A percentile compares a stretch with the other conserved stretches of the same genome.
Conservation (phyloP, 2,888 invertebrate genomes). For the Tolmerus cingulatus region DNA sequence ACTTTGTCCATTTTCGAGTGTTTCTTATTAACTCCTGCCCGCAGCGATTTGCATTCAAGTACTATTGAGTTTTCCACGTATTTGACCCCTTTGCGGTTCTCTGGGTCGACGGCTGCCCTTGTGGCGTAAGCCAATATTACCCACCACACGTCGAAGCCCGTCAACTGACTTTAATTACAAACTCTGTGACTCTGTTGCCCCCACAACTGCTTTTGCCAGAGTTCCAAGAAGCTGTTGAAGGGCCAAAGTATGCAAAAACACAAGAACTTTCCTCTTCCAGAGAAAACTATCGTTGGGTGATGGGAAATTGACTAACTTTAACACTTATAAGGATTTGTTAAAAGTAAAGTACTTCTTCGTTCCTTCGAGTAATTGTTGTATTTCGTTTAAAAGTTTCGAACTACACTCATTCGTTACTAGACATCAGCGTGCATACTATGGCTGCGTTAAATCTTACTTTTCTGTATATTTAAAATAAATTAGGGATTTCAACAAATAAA, state of each 20-base stretch:
- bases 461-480: too few species aligned
- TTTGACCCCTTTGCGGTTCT: conserved; percentile 11
- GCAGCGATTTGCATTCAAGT: not conserved
- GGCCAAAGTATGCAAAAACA: not conserved
- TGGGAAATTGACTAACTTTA: not conserved
- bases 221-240: not conserved
- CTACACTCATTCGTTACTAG: not conserved
- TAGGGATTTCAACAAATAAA: too few species aligned
- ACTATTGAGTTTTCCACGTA: not conserved
- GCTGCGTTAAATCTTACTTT: too few species aligned
- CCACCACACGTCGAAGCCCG: conserved; percentile 1
- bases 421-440: too few species aligned
- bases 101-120: conserved; percentile 37
- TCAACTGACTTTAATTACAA: conserved; percentile 25
- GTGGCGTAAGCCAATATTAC: conserved; percentile 24
- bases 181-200: not conserved
- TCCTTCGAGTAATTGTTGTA: not conserved
- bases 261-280: not conserved
- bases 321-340: not conserved
- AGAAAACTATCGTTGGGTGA: not conserved
- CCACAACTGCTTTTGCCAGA: not conserved
- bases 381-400: not conserved
- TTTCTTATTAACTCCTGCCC: not conserved
- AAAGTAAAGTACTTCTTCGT: not conserved
- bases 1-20: not conserved